These are phyloP conservation scores for Hemithea aestivaria DNA, from an alignment of 2,888 invertebrate species.

Conservation along the genomic window DNA sequence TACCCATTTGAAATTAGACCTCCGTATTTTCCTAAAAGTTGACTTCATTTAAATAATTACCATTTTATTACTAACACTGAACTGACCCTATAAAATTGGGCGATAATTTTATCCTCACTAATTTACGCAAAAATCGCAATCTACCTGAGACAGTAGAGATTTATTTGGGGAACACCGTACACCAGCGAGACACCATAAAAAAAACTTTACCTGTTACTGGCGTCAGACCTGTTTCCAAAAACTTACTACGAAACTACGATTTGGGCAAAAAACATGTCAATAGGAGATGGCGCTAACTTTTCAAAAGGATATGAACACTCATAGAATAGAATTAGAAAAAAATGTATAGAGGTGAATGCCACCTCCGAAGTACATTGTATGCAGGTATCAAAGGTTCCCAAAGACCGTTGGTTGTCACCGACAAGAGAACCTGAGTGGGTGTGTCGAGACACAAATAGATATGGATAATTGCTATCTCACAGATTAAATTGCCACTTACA, in stretches of 20 bases:
- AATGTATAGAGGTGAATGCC: constrained; percentile 46
- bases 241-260: constrained; percentile 66
- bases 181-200: constrained; percentile 38
- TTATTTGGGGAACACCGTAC: constrained; percentile 55
- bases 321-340: constrained; percentile 19
- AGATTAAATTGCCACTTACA: constrained; percentile 17
- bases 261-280: constrained; percentile 46
- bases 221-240: constrained; percentile 46
- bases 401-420: constrained; percentile 28
- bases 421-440: constrained; percentile 43
- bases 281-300: constrained; percentile 68
- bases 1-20: no score
- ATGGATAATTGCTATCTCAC: constrained; percentile 34
- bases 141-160: constrained; percentile 34
- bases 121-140: constrained; percentile 32
- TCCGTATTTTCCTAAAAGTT: no score
- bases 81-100: no score
- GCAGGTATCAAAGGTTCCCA: constrained; percentile 17
- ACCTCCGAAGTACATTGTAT: constrained; percentile 32
- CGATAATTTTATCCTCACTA: no score
- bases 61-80: neutral
- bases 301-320: constrained; percentile 40
- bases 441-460: constrained; percentile 36
- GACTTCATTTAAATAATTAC: neutral
- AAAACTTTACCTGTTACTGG: constrained; percentile 54